Base-by-base conservation (phyloP, 92 coral and sea anemone genomes). In the Epizoanthus ramosus region DNA sequence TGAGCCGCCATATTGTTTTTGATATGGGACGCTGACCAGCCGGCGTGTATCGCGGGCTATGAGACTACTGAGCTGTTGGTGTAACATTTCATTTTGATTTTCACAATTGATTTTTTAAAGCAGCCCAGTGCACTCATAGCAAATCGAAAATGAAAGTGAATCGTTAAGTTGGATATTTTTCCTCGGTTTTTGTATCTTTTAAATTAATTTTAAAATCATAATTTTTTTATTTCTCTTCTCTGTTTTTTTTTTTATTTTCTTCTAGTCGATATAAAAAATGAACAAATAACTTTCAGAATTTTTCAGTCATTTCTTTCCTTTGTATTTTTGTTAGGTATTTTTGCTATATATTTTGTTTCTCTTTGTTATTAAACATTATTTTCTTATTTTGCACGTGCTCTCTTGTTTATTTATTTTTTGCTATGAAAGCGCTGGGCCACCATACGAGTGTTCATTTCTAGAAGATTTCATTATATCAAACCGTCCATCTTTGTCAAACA, bases 391-490 rank as follows among this genome's bases (percentile, higher is more conserved):
- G 15, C n/a, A 56, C 2, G 16, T 56, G 15, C 6, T 56, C 2
- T 12, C 60, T 56, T 12, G n/a, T 12, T 12, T 12, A 12, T 56
- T 56, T 56, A 12, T 12, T 56, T 56, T 56, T 56, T 18, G 15
- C 60, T 56, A 56, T 56, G 60, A 56, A 8, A 56, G 60, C 60
- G 60, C 15, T 56, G 60, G 60, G 60, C 60, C 60, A 56, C 60
- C 60, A 56, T 56, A 84, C 16, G 71, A 16, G 28, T 73, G 87
- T 45, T 56, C 58, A 17, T 84, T 73, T 47, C 45, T 84, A 16
- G 87, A 84, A 50, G 87, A 84, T 61, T 81, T 84, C 45, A 74
- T 84, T 19, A 28, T 43, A 37, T 59, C 56, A 12, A 80, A 39
- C n/a, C 66, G 73, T 28, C 25, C 69, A 31, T 58, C 71, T 31